Evolutionary conservation across 2,113 vertebrate species (phyloP).

Genomic region (Salvator merianae): DNA sequence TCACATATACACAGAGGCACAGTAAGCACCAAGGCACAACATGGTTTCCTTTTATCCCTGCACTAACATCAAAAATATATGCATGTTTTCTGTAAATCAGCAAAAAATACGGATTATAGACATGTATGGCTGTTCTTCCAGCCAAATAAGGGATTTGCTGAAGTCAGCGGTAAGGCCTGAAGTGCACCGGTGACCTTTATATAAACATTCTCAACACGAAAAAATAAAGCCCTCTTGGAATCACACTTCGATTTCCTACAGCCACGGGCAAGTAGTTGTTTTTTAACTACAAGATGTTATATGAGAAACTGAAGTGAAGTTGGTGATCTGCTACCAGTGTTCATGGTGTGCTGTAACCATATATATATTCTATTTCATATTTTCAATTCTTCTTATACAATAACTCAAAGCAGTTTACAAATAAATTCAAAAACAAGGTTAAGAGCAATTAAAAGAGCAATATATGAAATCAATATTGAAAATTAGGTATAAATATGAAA

Average conservation of each 20-base stretch:
- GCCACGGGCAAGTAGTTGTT: neutral
- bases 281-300: neutral
- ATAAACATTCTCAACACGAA: neutral
- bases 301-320: too few relatives aligned
- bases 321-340: too few relatives aligned
- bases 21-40: neutral
- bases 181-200: rapidly evolving
- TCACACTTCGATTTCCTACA: neutral
- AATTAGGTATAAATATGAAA: too few relatives aligned
- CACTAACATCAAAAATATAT: neutral
- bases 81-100: neutral
- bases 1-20: neutral
- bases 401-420: too few relatives aligned
- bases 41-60: neutral
- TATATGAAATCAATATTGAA: too few relatives aligned
- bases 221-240: neutral
- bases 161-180: slow-evolving; percentile 38
- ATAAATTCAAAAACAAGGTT: too few relatives aligned
- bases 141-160: slow-evolving; percentile 33
- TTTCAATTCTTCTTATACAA: too few relatives aligned
- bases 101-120: slow-evolving; percentile 41
- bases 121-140: neutral
- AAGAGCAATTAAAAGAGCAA: too few relatives aligned
- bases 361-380: too few relatives aligned
- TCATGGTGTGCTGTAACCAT: too few relatives aligned